Conservation (phyloP, 2,113 vertebrate genomes). For the Ageneiosus marmoratus region DNA sequence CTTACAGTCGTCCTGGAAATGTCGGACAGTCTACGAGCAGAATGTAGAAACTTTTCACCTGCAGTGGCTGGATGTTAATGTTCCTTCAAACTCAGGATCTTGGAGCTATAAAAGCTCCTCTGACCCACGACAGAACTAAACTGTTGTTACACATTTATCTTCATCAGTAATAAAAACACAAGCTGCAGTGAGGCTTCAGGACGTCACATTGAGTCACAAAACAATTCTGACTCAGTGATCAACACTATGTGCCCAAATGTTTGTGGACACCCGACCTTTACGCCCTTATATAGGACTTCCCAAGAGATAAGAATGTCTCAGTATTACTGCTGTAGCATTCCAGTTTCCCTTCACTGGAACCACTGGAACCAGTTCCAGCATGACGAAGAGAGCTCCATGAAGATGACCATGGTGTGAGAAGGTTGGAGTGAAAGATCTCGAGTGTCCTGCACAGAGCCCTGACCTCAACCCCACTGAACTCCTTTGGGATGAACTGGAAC, state of each 20-base stretch:
- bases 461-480: neutral
- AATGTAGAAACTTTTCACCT: neutral
- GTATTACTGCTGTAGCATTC: neutral
- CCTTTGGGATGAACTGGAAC: neutral
- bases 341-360: neutral
- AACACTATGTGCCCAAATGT: neutral
- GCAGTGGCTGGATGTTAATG: neutral
- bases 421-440: neutral
- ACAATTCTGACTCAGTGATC: neutral
- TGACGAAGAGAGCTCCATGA: neutral
- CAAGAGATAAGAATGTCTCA: no score
- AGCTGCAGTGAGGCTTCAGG: neutral
- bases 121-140: neutral
- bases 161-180: neutral
- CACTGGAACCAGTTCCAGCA: neutral
- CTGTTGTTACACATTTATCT: neutral
- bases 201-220: neutral
- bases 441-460: neutral
- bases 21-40: neutral
- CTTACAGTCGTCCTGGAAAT: neutral
- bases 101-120: neutral
- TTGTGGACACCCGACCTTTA: neutral
- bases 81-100: neutral
- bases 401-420: neutral
- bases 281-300: neutral